Evolutionary conservation across 2,113 vertebrate species (phyloP).

Genomic region (Calonectris borealis): DNA sequence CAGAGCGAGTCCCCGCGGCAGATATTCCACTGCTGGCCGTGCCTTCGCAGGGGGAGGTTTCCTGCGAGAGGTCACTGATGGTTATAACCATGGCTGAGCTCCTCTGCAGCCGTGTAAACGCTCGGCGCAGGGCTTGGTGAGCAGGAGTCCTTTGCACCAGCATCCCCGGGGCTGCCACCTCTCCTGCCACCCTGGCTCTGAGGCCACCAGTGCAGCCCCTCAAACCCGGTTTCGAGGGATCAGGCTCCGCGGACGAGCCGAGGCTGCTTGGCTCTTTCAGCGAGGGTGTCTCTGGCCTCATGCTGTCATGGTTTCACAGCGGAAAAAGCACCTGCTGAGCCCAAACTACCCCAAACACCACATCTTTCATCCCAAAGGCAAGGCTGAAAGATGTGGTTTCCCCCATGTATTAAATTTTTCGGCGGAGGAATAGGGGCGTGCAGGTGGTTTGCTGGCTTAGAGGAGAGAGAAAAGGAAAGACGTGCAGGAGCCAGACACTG

Average conservation of each 20-base stretch:
- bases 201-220: background rate
- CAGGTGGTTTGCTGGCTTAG: background rate
- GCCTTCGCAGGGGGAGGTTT: background rate
- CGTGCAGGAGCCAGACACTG: background rate
- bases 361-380: background rate
- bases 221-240: background rate
- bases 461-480: background rate
- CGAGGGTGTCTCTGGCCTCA: fast-evolving
- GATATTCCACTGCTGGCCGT: background rate
- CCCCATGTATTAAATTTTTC: fast-evolving
- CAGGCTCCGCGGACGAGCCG: background rate
- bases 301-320: background rate
- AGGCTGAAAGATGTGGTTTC: background rate
- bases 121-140: background rate
- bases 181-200: fast-evolving
- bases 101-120: fast-evolving
- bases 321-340: background rate
- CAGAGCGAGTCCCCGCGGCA: background rate
- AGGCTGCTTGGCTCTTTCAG: background rate
- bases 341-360: background rate
- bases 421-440: background rate
- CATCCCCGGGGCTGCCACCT: fast-evolving
- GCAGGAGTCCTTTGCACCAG: background rate
- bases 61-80: background rate
- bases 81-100: background rate